Percentiles rank a stretch among this genome's conserved stretches.
These are phyloP conservation scores for Hemichromis elongatus DNA, from an alignment of 2,113 vertebrate species.

Conservation along the genomic window DNA sequence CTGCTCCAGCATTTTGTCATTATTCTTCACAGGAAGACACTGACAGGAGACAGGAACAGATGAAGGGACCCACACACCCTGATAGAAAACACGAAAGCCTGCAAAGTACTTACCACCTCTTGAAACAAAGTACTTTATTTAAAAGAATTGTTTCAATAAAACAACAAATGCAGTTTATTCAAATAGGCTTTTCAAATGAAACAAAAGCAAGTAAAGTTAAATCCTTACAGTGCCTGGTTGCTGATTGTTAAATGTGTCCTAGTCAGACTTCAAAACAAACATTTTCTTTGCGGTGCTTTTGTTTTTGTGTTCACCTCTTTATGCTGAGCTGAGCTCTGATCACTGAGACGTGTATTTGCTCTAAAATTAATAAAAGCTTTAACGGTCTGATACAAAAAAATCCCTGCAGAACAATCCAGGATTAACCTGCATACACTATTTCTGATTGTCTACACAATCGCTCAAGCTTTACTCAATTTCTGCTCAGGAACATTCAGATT, in stretches of 20 bases:
- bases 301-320: neutral
- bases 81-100: neutral
- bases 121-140: neutral
- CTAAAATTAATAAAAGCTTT: neutral
- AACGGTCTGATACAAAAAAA: neutral
- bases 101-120: neutral
- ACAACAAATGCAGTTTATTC: neutral
- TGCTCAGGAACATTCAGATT: neutral
- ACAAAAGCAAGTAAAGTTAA: neutral
- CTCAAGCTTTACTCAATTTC: neutral
- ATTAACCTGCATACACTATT: slow-evolving; percentile 16
- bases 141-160: neutral
- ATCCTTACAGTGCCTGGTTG: neutral
- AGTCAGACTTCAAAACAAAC: neutral
- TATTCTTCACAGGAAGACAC: neutral
- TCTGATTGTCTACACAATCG: neutral
- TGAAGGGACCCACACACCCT: neutral
- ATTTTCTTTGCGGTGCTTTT: neutral
- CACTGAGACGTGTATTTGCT: neutral
- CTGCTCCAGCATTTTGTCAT: neutral
- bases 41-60: neutral
- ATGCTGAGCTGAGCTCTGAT: neutral
- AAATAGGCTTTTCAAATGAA: neutral
- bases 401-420: slow-evolving; percentile 5
- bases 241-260: neutral